Evolutionary conservation across 2,888 invertebrate species (phyloP), one percentile per base, ranked within the genome.

Genomic region (Scelioninae gen. 1): DNA sequence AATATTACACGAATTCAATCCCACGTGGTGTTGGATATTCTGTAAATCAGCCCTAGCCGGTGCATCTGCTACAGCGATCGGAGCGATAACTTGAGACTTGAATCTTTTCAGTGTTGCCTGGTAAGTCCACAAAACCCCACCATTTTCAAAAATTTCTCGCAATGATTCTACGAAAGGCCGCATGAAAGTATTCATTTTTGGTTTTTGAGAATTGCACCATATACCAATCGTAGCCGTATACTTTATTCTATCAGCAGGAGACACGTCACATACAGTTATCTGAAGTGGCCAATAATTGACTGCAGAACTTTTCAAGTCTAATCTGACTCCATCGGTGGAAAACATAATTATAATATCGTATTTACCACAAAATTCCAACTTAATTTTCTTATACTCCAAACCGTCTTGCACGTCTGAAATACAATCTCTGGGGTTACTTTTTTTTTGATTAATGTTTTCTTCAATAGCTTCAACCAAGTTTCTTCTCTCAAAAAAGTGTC

Each of bases 111-210:
- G 40, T 40, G 40, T 40, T 8, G 4, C 7, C 4, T 58, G 58
- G 49, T 32, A 34, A 15, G n/a, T 65, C 78, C 77, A 78, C 5
- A 15, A 31, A 11, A 78, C 10, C 10, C 77, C 77, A n/a, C 40
- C 40, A 11, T 53, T 40, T 9, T 68, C n/a, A 45, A 29, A 58
- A 10, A 76, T 60, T 0, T 51, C 5, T n/a, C 16, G 38, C 40
- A 66, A 45, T 3, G 56, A 47, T 13, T 60, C 10, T 16, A 11
- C 11, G 11, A 40, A 40, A 40, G 51, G 51, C 29, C 5, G 23
- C 5, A 51, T 23, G 11, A 10, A 51, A 10, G 51, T 51, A 29
- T 29, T n/a, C 23, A 51, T 51, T 51, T 51, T 51, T 51, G 51
- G 51, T 15, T 51, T 51, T 51, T 51, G 23, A 5, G 51, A 11